Percentiles rank a stretch among this genome's conserved stretches.
Evolutionary conservation across 92 coral and sea anemone species (phyloP).

Genomic region (Epizoanthus scotinus): DNA sequence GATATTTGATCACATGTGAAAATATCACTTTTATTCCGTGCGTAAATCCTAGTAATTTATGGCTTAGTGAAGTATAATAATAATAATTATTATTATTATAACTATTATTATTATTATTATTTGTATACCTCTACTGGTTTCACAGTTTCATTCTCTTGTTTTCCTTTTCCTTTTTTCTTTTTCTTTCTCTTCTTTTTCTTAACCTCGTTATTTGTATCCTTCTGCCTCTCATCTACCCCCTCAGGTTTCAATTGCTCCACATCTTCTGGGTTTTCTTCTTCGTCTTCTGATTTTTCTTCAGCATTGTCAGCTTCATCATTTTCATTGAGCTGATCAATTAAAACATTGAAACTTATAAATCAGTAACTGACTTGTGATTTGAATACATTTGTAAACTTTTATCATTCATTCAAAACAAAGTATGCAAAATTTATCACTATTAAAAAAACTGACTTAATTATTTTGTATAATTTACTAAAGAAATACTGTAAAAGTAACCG

Average conservation of each 20-base stretch:
- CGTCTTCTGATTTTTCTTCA: conserved; percentile 40
- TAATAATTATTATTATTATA: background rate
- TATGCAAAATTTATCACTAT: no score
- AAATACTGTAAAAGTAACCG: no score
- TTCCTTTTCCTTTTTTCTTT: conserved; percentile 74
- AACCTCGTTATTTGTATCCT: conserved; percentile 24
- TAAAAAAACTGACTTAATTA: no score
- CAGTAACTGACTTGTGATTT: no score
- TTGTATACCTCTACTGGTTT: conserved; percentile 25
- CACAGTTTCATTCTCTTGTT: conserved; percentile 42
- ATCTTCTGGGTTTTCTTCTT: background rate
- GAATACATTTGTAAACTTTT: no score
- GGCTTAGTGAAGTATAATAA: no score
- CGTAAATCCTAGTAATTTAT: no score
- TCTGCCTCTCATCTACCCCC: conserved; percentile 8
- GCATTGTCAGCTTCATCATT: conserved; percentile 20
- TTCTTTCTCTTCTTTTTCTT: conserved; percentile 67
- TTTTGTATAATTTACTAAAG: no score
- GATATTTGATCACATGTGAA: no score
- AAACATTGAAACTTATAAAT: no score
- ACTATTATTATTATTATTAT: background rate
- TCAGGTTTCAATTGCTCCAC: background rate
- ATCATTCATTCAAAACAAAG: no score
- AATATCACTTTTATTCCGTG: no score
- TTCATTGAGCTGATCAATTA: conserved; percentile 22